A percentile compares a stretch with the other conserved stretches of the same genome.
These are phyloP conservation scores for Meleagris gallopavo DNA, from an alignment of 2,113 vertebrate genomes.

Conservation along the genomic window DNA sequence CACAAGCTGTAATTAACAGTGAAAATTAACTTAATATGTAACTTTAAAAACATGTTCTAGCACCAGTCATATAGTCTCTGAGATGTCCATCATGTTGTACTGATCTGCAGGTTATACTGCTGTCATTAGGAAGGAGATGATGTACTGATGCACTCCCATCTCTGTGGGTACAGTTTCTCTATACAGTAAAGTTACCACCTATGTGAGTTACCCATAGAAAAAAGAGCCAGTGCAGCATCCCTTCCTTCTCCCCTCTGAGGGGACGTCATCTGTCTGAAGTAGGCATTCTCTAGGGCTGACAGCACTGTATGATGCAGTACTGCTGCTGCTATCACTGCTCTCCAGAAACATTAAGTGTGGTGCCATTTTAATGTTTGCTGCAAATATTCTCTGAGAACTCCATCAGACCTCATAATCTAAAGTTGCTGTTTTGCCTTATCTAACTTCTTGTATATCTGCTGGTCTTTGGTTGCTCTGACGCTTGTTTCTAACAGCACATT, in stretches of 20 bases:
- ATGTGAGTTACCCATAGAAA: neutral
- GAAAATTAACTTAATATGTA: neutral
- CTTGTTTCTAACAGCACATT: neutral
- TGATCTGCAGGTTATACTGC: neutral
- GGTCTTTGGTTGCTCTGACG: neutral
- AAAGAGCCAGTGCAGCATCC: neutral
- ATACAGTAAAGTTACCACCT: neutral
- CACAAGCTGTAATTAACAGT: conserved; percentile 8
- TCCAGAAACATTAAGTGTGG: neutral
- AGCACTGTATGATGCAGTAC: neutral
- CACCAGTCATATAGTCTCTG: too few relatives aligned
- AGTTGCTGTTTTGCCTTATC: neutral
- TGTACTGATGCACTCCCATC: neutral
- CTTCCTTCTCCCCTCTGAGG: neutral
- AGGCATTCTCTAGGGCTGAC: neutral
- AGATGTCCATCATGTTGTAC: neutral
- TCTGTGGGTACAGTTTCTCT: neutral
- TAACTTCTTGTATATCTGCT: neutral
- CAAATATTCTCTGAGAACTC: neutral
- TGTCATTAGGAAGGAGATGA: neutral
- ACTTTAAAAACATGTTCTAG: conserved; percentile 5
- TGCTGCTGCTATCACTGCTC: rapidly evolving
- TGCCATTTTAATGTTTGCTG: neutral
- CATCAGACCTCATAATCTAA: neutral
- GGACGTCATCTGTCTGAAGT: neutral